These are phyloP conservation scores for Balaeniceps rex DNA, from an alignment of 2,113 vertebrate genomes.

Conservation along the genomic window DNA sequence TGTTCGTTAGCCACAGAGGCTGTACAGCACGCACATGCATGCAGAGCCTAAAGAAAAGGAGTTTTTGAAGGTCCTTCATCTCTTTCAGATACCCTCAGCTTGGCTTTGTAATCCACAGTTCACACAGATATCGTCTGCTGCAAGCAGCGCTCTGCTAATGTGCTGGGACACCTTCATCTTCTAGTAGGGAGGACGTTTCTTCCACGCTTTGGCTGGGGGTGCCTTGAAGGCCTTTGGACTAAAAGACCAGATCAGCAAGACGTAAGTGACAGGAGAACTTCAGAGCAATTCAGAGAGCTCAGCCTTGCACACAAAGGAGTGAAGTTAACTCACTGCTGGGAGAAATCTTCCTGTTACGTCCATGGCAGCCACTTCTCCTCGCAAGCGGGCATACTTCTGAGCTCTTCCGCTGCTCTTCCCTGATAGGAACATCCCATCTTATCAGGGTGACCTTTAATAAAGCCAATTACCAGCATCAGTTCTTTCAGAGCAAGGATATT, in stretches of 20 bases:
- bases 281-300: neutral
- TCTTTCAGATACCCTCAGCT: neutral
- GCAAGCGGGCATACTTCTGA: neutral
- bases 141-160: neutral
- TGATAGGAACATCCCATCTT: neutral
- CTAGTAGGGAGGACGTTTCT: neutral
- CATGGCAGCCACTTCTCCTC: neutral
- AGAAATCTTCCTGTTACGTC: neutral
- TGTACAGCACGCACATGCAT: neutral
- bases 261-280: neutral
- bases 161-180: neutral
- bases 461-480: neutral
- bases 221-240: neutral
- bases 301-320: neutral
- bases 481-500: neutral
- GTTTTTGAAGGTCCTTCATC: neutral
- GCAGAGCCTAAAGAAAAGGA: neutral
- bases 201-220: neutral
- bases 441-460: neutral
- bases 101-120: neutral
- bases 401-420: neutral
- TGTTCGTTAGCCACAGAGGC: neutral
- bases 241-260: neutral
- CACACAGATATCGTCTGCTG: fast-evolving
- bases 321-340: neutral